phyloP scores from a whole-genome alignment of 2,113 vertebrate genomes.

The Cercocebus atys region DNA sequence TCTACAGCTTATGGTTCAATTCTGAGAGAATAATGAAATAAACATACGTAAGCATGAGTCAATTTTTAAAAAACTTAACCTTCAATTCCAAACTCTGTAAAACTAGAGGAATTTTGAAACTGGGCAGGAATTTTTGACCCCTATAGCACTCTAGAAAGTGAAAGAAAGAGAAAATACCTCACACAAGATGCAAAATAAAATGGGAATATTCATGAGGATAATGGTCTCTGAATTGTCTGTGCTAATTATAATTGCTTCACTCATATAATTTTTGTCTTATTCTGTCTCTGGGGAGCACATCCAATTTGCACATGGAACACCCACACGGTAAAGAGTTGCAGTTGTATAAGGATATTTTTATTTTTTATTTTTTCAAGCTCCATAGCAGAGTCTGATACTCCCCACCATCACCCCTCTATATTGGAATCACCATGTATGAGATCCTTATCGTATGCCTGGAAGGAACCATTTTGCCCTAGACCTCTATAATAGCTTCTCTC shows the following conservation, averaged over 20 bases:
- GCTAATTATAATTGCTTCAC: neutral
- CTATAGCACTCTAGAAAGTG: too few species aligned
- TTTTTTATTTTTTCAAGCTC: neutral
- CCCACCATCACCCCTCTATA: rapidly evolving
- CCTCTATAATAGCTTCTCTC: neutral
- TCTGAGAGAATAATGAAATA: neutral
- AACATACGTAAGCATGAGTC: neutral
- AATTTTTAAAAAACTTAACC: neutral
- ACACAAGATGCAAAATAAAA: neutral
- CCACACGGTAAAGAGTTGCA: neutral
- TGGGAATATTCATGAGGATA: neutral
- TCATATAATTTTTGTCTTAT: neutral
- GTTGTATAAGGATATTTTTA: neutral
- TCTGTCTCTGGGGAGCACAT: neutral
- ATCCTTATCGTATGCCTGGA: neutral
- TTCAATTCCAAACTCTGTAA: neutral
- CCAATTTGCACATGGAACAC: neutral
- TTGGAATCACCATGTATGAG: neutral
- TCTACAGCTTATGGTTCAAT: neutral
- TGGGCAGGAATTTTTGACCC: neutral
- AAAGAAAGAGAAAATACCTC: neutral
- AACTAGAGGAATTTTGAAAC: neutral
- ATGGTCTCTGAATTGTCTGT: neutral
- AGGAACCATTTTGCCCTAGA: neutral
- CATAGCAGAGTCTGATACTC: too few species aligned